Evolutionary conservation across 2,113 vertebrate genomes (phyloP).

Genomic region (Kryptolebias marmoratus): DNA sequence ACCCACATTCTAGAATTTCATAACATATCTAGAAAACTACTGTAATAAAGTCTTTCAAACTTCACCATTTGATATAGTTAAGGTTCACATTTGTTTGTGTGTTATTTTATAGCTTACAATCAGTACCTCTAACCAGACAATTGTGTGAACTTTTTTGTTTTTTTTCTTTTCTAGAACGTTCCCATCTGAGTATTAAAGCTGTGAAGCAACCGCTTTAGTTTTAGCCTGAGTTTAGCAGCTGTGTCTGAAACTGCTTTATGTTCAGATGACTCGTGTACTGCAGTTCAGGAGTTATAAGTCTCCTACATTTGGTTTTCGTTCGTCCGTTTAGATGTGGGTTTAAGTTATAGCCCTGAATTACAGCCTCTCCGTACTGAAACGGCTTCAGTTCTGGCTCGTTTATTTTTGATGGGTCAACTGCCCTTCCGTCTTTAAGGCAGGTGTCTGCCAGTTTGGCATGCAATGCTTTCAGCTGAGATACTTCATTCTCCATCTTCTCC

Average conservation of each 20-base stretch:
- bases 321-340: conserved; percentile 65
- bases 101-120: too few relatives aligned
- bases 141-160: too few relatives aligned
- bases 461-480: conserved; percentile 70
- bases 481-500: conserved; percentile 75
- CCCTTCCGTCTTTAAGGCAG: conserved; percentile 78
- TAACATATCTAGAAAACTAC: too few relatives aligned
- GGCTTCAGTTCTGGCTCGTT: conserved; percentile 78
- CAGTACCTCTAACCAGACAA: too few relatives aligned
- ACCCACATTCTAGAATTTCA: too few relatives aligned
- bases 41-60: too few relatives aligned
- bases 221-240: conserved; percentile 37
- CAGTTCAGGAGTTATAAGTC: conserved; percentile 84
- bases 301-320: conserved; percentile 74
- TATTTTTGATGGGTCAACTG: conserved; percentile 68
- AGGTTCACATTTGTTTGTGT: too few relatives aligned
- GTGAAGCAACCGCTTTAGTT: neutral
- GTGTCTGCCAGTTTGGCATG: conserved; percentile 72
- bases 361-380: conserved; percentile 83
- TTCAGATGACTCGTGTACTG: conserved; percentile 84
- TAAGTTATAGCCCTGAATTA: conserved; percentile 89
- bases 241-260: conserved; percentile 79
- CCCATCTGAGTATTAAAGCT: too few relatives aligned
- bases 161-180: too few relatives aligned
- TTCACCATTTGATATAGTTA: too few relatives aligned